phyloP scores from a whole-genome alignment of 92 coral and sea anemone genomes.

The Parazoanthus darwini region DNA sequence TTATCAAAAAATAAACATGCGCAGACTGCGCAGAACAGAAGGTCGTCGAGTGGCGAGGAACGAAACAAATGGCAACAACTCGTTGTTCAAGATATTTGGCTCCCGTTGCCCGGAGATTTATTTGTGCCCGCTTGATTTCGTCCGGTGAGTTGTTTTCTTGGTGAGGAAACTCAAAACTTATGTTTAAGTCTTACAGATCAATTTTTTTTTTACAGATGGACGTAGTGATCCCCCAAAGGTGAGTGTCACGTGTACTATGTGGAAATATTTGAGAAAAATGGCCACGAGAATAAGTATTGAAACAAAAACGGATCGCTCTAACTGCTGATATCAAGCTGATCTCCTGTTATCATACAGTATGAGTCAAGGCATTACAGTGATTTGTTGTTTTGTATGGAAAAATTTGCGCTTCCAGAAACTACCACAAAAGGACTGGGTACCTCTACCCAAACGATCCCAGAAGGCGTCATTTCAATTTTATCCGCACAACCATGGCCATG shows the following conservation, averaged over 20 bases:
- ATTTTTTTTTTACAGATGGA: slow-evolving; percentile 31
- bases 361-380: neutral
- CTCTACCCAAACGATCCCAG: too few species aligned
- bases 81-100: slow-evolving; percentile 8
- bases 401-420: too few species aligned
- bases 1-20: neutral
- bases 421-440: too few species aligned
- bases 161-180: neutral
- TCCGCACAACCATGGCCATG: too few species aligned
- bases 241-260: slow-evolving; percentile 21
- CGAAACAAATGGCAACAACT: slow-evolving; percentile 28
- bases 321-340: neutral
- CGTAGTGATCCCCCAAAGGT: slow-evolving; percentile 28
- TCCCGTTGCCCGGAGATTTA: slow-evolving; percentile 18
- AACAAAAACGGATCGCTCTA: too few species aligned
- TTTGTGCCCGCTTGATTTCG: slow-evolving; percentile 33
- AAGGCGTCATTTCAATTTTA: too few species aligned
- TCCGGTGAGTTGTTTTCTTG: slow-evolving; percentile 15
- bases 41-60: neutral
- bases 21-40: slow-evolving; percentile 20
- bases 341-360: neutral
- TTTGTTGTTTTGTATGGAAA: neutral
- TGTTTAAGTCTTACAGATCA: neutral
- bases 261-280: neutral
- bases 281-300: neutral